Evolutionary conservation across 1,140 invertebrate genomes (phyloP).

Genomic region (Dendrolimus punctatus): DNA sequence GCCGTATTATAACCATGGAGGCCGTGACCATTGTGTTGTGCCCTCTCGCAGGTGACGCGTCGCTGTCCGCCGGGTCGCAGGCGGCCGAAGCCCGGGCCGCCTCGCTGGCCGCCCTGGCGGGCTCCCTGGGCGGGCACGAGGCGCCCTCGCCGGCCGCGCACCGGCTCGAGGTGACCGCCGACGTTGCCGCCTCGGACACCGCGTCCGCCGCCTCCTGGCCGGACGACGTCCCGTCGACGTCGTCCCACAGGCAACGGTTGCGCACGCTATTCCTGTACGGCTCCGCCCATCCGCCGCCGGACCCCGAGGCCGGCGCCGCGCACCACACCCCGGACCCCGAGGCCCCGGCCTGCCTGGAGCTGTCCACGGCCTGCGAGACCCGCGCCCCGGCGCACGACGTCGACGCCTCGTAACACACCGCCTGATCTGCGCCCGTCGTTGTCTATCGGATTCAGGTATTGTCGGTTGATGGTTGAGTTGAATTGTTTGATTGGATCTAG

Average conservation of each 20-base stretch:
- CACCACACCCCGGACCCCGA: constrained; percentile 7
- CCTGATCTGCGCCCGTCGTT: too few relatives aligned
- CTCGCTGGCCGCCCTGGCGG: constrained; percentile 51
- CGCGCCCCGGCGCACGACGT: constrained; percentile 7
- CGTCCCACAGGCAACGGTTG: constrained; percentile 37
- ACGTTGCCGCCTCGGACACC: constrained; percentile 33
- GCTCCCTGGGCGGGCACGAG: constrained; percentile 45
- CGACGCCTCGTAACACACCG: not conserved
- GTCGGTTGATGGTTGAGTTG: too few relatives aligned
- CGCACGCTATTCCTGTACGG: constrained; percentile 54
- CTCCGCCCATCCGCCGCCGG: constrained; percentile 34
- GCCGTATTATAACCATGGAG: not conserved
- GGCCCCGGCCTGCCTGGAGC: constrained; percentile 5
- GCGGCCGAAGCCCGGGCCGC: constrained; percentile 45
- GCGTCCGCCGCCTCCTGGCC: constrained; percentile 40
- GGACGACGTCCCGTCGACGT: constrained; percentile 39
- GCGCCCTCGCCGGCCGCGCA: constrained; percentile 30
- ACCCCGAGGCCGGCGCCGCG: constrained; percentile 29
- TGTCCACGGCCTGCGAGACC: constrained; percentile 12
- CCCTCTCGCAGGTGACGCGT: constrained; percentile 10
- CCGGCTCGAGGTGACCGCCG: constrained; percentile 46
- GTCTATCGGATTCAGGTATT: too few relatives aligned
- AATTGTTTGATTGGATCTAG: too few relatives aligned
- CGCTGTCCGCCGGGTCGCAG: constrained; percentile 17
- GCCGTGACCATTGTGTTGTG: not conserved